Conservation (phyloP, 2,888 invertebrate genomes). For the Eupithecia inturbata region DNA sequence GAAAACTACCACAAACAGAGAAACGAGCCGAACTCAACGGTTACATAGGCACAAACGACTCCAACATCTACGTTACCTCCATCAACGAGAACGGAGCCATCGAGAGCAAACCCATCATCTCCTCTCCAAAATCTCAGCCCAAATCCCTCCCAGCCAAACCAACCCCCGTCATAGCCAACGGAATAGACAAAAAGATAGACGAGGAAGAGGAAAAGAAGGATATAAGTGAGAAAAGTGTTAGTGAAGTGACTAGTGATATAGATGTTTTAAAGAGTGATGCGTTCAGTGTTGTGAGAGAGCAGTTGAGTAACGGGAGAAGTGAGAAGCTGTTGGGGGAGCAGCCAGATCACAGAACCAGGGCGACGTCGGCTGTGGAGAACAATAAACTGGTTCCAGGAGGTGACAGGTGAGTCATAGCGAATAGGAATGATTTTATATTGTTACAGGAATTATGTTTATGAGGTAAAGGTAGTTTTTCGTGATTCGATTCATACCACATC, state of each 20-base stretch:
- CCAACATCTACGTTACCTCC: constrained; percentile 93
- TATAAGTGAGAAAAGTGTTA: constrained; percentile 74
- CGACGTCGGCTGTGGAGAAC: constrained; percentile 85
- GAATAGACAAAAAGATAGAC: constrained; percentile 63
- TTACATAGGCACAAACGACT: constrained; percentile 87
- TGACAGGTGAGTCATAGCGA: constrained; percentile 77
- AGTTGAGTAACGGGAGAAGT: constrained; percentile 87
- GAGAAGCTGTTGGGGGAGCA: constrained; percentile 89
- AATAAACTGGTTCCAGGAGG: constrained; percentile 85
- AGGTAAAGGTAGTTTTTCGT: neutral
- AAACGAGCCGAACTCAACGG: constrained; percentile 88
- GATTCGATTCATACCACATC: neutral
- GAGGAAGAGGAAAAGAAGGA: constrained; percentile 69
- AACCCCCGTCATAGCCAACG: constrained; percentile 76
- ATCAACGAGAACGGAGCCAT: constrained; percentile 83
- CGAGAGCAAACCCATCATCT: constrained; percentile 77
- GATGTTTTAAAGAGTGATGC: constrained; percentile 77
- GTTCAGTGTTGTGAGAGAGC: constrained; percentile 75
- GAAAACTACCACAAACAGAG: constrained; percentile 81
- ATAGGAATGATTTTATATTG: neutral
- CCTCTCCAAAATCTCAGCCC: constrained; percentile 76
- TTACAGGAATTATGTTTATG: neutral
- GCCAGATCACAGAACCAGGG: constrained; percentile 85
- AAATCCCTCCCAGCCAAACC: constrained; percentile 79
- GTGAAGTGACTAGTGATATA: constrained; percentile 73